Evolutionary conservation across 2,113 vertebrate species (phyloP).

Genomic region (Oxyura jamaicensis): DNA sequence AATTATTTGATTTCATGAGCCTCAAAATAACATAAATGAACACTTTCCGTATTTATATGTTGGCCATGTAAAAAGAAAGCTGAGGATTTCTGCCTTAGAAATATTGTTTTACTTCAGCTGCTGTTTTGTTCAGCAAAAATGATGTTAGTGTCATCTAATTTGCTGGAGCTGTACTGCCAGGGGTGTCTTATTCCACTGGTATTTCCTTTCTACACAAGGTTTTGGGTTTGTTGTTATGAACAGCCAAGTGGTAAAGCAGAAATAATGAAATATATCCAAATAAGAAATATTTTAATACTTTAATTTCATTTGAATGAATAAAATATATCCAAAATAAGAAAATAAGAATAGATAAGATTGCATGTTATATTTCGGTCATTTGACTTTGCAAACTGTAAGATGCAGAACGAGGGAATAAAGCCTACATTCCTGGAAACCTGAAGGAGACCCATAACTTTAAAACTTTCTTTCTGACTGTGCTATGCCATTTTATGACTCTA

Average conservation of each 20-base stretch:
- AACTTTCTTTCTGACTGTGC: not conserved
- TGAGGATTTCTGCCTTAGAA: not conserved
- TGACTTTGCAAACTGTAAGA: not conserved
- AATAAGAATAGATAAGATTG: not conserved
- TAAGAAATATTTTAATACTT: not conserved
- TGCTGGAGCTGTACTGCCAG: not conserved
- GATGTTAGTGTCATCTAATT: not conserved
- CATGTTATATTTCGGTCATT: not conserved
- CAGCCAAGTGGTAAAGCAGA: not conserved
- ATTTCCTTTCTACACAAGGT: not conserved
- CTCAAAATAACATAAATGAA: not conserved
- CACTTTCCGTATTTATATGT: not conserved
- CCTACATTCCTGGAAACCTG: not conserved
- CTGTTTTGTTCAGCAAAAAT: not conserved
- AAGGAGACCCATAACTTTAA: not conserved
- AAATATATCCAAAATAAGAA: not conserved
- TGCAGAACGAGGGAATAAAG: not conserved
- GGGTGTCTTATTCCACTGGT: rapidly evolving
- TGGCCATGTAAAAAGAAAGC: not conserved
- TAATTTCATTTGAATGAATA: not conserved
- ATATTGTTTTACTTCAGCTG: not conserved
- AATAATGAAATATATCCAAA: not conserved
- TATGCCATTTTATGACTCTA: not conserved
- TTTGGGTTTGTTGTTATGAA: not conserved
- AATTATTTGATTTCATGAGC: not conserved